A percentile compares a stretch with the other conserved stretches of the same genome.
Conservation (phyloP, 2,888 invertebrate genomes). For the Pogonocherus hispidulus region DNA sequence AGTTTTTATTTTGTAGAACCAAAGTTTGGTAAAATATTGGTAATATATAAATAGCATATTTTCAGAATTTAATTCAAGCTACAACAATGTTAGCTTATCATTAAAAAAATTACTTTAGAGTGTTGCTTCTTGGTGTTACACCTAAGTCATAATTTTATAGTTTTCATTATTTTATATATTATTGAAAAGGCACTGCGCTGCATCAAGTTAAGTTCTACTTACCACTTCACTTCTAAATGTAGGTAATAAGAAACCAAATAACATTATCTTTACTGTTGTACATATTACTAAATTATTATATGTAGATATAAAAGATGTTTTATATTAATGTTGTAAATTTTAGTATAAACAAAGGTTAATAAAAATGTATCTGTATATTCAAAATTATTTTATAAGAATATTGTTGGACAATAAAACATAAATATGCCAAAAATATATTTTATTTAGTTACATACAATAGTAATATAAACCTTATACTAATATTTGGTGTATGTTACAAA, state of each 20-base stretch:
- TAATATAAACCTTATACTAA: background rate
- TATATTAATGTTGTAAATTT: slow-evolving; percentile 10
- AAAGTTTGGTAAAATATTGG: slow-evolving; percentile 4
- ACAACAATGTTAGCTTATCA: too few relatives aligned
- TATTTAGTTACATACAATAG: background rate
- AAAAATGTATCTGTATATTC: slow-evolving; percentile 21
- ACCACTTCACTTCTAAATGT: slow-evolving; percentile 21
- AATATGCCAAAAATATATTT: slow-evolving; percentile 24
- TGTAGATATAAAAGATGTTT: slow-evolving; percentile 16
- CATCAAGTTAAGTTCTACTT: slow-evolving; percentile 11
- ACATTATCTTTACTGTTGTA: slow-evolving; percentile 35
- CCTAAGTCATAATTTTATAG: too few relatives aligned
- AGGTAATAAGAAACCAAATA: slow-evolving; percentile 37
- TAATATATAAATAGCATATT: too few relatives aligned
- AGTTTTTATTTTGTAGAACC: background rate
- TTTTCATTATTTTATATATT: too few relatives aligned
- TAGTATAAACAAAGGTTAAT: slow-evolving; percentile 4
- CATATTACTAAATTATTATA: slow-evolving; percentile 39
- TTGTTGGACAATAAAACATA: slow-evolving; percentile 18
- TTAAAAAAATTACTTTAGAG: too few relatives aligned
- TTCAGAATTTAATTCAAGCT: too few relatives aligned
- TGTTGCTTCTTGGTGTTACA: too few relatives aligned
- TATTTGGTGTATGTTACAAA: slow-evolving; percentile 12
- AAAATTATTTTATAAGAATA: slow-evolving; percentile 9
- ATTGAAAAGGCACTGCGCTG: too few relatives aligned